Evolutionary conservation across 1,140 invertebrate genomes (phyloP), one percentile per base, ranked within the genome.

Genomic region (Cydia strobilella): DNA sequence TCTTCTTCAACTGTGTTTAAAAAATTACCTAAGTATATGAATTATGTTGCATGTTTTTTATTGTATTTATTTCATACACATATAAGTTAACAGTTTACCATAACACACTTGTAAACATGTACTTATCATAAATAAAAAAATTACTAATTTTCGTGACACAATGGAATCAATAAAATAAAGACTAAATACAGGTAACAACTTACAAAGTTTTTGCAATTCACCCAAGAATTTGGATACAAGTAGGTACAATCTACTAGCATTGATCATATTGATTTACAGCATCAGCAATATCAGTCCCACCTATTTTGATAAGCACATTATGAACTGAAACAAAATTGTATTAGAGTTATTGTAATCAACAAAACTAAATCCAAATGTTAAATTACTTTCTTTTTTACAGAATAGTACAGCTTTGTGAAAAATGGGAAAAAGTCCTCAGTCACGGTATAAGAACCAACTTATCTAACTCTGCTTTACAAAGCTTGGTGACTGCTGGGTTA

Each of bases 381-480:
- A 39, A 39, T 73, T 75, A 18, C 72, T 42, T 9, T 73, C 42
- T 71, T 74, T 78, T 48, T 88, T 85, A 65, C 78, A 93, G 94
- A 84, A 94, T 95, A 80, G 86, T 90, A 23, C 92, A 93, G 73
- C 80, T 95, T 54, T 97, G 96, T 93, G 90, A 94, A 79, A 94
- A 94, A 75, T 95, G 96, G 90, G 96, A 97, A 91, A 93, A 93
- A 78, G 94, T 95, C 39, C 90, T 97, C 27, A 94, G 95, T 54
- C 95, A 97, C 94, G 96, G 96, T 1, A 90, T 97, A 72, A 93
- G 93, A 80, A 90, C 87, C 86, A 90, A 92, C 90, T 90, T 86
- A 76, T 88, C 86, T 35, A 90, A 86, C 76, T 92, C 90, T 39
- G 82, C 90, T 54, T 81, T 93, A 76, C 93, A 93, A 74, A 90